phyloP scores from a whole-genome alignment of 2,888 invertebrate genomes.

The Didymodactylos carnosus region DNA sequence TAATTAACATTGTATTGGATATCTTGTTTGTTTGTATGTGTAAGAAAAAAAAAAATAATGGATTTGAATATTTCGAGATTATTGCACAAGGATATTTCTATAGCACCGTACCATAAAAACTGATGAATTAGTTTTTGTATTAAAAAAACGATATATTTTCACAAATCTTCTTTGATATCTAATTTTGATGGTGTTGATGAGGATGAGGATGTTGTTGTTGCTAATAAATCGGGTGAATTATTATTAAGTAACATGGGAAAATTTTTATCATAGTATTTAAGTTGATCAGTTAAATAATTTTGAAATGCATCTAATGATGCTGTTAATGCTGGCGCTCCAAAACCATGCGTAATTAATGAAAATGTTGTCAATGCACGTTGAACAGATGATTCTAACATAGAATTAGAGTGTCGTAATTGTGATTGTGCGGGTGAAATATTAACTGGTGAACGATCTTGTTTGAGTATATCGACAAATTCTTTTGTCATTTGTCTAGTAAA shows the following conservation, averaged over 20 bases:
- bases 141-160: no score
- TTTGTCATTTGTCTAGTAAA: conserved; percentile 65
- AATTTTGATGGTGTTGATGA: no score
- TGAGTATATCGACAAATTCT: conserved; percentile 85
- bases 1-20: no score
- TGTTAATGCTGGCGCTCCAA: conserved; percentile 89
- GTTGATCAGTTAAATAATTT: conserved; percentile 83
- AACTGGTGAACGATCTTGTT: conserved; percentile 76
- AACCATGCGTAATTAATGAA: conserved; percentile 91
- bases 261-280: conserved; percentile 86
- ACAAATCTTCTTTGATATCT: no score
- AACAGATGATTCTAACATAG: conserved; percentile 83
- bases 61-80: no score
- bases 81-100: no score
- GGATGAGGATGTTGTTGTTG: background rate
- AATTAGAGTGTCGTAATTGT: no score
- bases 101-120: no score
- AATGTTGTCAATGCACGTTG: conserved; percentile 92
- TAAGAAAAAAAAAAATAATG: no score
- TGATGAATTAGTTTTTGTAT: no score
- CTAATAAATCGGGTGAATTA: no score
- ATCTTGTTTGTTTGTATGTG: no score
- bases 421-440: background rate
- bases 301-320: conserved; percentile 86
- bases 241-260: conserved; percentile 39